Evolutionary conservation across 2,113 vertebrate genomes (phyloP).

Genomic region (Sceloporus tristichus): DNA sequence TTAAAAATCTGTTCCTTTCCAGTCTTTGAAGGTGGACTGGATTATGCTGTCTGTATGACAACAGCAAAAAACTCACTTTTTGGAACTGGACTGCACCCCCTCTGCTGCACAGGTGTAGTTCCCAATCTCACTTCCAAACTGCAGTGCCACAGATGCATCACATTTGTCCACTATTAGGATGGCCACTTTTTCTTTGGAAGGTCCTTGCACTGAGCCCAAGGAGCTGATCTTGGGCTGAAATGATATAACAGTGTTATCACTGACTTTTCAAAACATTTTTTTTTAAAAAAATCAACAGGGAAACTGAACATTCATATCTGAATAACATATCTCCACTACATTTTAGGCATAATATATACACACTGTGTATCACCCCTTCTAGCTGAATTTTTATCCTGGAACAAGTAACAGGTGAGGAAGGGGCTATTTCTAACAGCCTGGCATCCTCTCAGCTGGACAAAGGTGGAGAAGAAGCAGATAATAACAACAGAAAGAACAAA

Average conservation of each 20-base stretch:
- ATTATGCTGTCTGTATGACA: background rate
- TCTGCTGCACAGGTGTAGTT: slow-evolving; percentile 97
- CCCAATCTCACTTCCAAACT: slow-evolving; percentile 90
- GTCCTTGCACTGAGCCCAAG: slow-evolving; percentile 91
- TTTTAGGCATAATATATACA: background rate
- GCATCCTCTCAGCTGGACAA: background rate
- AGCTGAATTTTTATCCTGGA: background rate
- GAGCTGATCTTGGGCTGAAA: slow-evolving; percentile 89
- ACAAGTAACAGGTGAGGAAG: background rate
- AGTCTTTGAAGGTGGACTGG: background rate
- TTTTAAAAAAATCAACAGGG: too few species aligned
- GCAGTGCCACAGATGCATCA: slow-evolving; percentile 90
- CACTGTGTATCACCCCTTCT: too few species aligned
- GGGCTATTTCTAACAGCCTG: background rate
- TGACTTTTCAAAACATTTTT: background rate
- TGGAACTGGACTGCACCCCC: slow-evolving; percentile 94
- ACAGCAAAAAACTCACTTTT: slow-evolving; percentile 88
- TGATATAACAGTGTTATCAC: background rate
- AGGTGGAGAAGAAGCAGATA: background rate
- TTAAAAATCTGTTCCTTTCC: background rate
- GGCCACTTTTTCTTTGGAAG: slow-evolving; percentile 96
- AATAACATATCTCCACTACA: background rate
- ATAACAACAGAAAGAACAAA: background rate
- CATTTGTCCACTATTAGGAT: slow-evolving; percentile 94
- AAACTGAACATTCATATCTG: background rate